Evolutionary conservation across 1,140 invertebrate genomes (phyloP).

Genomic region (Cryptotermes secundus): DNA sequence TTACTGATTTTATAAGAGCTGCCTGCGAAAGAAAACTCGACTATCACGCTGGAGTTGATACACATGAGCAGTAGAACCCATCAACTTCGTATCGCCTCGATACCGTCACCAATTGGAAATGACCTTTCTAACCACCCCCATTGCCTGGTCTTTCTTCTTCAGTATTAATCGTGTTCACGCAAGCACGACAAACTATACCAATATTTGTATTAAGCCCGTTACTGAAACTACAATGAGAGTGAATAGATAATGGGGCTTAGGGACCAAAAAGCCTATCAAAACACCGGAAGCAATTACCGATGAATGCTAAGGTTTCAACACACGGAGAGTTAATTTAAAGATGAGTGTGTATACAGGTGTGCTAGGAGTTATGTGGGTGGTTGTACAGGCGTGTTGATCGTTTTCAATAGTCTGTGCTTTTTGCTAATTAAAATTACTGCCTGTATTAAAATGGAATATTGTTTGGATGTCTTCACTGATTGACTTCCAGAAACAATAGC

Average conservation of each 20-base stretch:
- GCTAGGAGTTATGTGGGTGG: background rate
- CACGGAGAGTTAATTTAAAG: constrained; percentile 12
- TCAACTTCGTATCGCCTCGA: background rate
- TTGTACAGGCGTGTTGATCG: background rate
- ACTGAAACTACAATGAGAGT: background rate
- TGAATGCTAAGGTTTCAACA: constrained; percentile 19
- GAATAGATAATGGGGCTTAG: constrained; percentile 8
- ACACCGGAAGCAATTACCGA: constrained; percentile 18
- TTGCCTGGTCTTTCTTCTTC: background rate
- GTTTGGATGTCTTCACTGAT: background rate
- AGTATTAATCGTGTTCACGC: constrained; percentile 19
- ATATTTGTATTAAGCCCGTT: constrained; percentile 9
- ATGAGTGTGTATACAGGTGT: constrained; percentile 5
- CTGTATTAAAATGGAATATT: background rate
- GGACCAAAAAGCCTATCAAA: constrained; percentile 12
- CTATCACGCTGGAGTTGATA: background rate
- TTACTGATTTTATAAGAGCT: background rate
- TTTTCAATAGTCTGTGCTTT: background rate
- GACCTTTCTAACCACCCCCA: background rate
- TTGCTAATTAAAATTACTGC: background rate
- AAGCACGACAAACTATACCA: constrained; percentile 8
- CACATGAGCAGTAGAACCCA: background rate
- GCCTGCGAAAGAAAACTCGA: too few relatives aligned
- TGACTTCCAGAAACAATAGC: background rate
- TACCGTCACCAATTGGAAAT: constrained; percentile 19